Evolutionary conservation across 30 jellyfish, hydroid and myxozoan species (phyloP), one percentile per base, ranked within the genome.

Genomic region (Mastigias papua): DNA sequence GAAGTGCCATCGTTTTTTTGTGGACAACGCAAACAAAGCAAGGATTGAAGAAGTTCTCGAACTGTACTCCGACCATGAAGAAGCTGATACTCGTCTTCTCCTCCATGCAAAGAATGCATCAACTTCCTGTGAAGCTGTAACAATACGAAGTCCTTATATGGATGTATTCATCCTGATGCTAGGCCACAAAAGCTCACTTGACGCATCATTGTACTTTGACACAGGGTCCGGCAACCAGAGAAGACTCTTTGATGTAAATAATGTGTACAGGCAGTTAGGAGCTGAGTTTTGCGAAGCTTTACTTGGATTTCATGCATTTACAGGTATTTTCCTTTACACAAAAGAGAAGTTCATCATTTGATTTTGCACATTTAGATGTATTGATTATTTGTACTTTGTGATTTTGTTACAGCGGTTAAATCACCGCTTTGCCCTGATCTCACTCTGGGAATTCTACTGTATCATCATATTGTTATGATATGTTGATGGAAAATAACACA

Each of bases 291-390:
- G 54, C 13, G 54, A 8, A 35, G 91, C 84, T 29, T 68, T 81
- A 61, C 67, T 81, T 81, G 91, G 75, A n/a, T 81, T 81, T 63
- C 83, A 81, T 30, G 46, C 60, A 20, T 63, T 81, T 68, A 81
- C 75, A 81, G 91, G 91, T 81, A 42, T 9, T 19, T 60, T 19
- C 9, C 17, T 60, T 42, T 42, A 4, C 54, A 42, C n/a, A n/a
- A n/a, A n/a, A n/a, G n/a, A n/a, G n/a, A n/a, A n/a, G n/a, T n/a
- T n/a, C n/a, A n/a, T n/a, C n/a, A n/a, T n/a, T n/a, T n/a, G n/a
- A n/a, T n/a, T n/a, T n/a, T n/a, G n/a, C n/a, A n/a, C n/a, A n/a
- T n/a, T n/a, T n/a, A n/a, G n/a, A n/a, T n/a, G n/a, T n/a, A n/a
- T n/a, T n/a, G n/a, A n/a, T n/a, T n/a, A n/a, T n/a, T n/a, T n/a